Evolutionary conservation across 2,797 vertebrate species (phyloP).

Genomic region (Tamandua tetradactyla): DNA sequence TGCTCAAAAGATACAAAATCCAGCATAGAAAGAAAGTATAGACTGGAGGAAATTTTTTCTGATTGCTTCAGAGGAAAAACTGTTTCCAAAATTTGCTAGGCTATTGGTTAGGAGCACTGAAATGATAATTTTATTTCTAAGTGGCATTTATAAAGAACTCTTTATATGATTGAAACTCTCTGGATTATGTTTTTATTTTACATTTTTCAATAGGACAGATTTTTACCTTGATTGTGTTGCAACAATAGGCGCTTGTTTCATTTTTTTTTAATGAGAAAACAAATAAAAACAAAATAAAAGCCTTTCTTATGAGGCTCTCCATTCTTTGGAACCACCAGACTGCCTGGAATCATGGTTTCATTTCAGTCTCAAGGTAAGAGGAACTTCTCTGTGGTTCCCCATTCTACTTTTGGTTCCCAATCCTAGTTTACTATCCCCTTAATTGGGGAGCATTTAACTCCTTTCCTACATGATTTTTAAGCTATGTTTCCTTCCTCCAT

Average conservation of each 20-base stretch:
- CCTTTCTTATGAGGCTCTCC: background rate
- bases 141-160: slow-evolving; percentile 49
- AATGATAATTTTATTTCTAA: slow-evolving; percentile 51
- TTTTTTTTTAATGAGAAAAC: slow-evolving; percentile 12
- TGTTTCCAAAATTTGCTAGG: background rate
- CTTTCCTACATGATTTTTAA: background rate
- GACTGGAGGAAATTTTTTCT: background rate
- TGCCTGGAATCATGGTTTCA: background rate
- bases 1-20: slow-evolving; percentile 48
- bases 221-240: slow-evolving; percentile 52
- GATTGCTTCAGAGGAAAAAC: slow-evolving; percentile 27
- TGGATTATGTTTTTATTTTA: slow-evolving; percentile 45
- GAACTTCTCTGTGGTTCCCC: background rate
- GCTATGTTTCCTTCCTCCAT: background rate
- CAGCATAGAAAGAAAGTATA: background rate
- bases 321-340: background rate
- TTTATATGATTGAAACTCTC: background rate
- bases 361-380: background rate
- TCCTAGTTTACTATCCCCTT: background rate
- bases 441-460: background rate
- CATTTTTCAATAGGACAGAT: background rate
- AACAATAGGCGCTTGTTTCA: slow-evolving; percentile 36
- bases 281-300: background rate
- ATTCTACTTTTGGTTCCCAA: background rate
- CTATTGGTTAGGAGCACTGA: slow-evolving; percentile 51